These are phyloP conservation scores for Limnephilus marmoratus DNA, from an alignment of 2,888 invertebrate species.

Conservation along the genomic window DNA sequence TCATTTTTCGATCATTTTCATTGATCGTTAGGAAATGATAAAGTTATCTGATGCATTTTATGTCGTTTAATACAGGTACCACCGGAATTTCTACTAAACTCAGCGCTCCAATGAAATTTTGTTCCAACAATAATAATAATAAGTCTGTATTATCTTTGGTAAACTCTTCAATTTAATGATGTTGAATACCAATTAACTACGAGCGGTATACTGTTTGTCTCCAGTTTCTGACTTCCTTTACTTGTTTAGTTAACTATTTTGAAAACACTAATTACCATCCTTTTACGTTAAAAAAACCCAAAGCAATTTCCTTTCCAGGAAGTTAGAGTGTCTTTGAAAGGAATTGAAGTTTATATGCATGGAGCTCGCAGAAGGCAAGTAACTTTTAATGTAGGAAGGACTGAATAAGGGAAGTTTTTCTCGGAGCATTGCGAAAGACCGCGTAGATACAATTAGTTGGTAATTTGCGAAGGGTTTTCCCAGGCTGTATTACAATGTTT, in stretches of 20 bases:
- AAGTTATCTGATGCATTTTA: background rate
- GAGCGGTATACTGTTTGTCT: background rate
- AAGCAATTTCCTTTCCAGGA: slow-evolving; percentile 3
- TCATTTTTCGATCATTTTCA: too few relatives aligned
- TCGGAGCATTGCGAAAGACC: slow-evolving; percentile 54
- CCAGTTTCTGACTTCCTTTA: background rate
- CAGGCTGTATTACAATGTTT: slow-evolving; percentile 24
- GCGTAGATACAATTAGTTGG: slow-evolving; percentile 59
- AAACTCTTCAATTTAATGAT: background rate
- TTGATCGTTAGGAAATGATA: background rate
- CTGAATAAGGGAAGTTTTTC: slow-evolving; percentile 26
- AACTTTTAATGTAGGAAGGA: background rate
- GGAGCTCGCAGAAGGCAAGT: slow-evolving; percentile 3
- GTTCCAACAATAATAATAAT: too few relatives aligned
- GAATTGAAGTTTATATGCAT: slow-evolving; percentile 29
- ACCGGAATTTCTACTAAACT: background rate
- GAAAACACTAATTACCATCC: background rate
- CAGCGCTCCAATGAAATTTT: too few relatives aligned
- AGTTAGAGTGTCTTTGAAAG: background rate
- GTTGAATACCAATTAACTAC: background rate
- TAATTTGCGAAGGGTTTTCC: slow-evolving; percentile 54
- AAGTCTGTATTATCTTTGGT: background rate
- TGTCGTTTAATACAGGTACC: background rate
- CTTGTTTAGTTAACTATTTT: background rate
- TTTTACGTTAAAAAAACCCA: background rate